phyloP scores from a whole-genome alignment of 2,888 invertebrate species.

The Apamea epomidion region DNA sequence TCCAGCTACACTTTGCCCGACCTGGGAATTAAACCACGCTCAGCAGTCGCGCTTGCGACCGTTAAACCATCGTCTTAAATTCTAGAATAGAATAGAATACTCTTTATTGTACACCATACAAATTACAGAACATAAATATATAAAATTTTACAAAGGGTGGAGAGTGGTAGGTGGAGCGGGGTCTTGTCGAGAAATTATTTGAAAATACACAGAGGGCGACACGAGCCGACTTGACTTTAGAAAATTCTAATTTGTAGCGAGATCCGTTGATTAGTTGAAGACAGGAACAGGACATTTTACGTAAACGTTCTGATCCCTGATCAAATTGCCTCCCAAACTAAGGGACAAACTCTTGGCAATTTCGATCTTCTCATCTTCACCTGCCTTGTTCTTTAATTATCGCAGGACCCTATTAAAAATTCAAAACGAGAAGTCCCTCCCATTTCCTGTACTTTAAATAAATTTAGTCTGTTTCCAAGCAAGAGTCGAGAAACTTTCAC shows the following conservation, averaged over 20 bases:
- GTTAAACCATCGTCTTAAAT: neutral
- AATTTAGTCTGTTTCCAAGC: constrained; percentile 64
- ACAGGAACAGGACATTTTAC: constrained; percentile 49
- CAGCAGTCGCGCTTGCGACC: too few relatives aligned
- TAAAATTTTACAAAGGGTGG: too few relatives aligned
- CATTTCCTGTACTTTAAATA: constrained; percentile 66
- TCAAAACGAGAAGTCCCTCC: constrained; percentile 66
- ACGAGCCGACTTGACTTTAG: neutral
- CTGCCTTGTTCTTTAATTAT: constrained; percentile 63
- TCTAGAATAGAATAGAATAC: neutral
- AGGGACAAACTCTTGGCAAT: constrained; percentile 54
- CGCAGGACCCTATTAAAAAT: constrained; percentile 67
- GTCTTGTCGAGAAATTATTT: neutral
- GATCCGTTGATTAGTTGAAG: constrained; percentile 48
- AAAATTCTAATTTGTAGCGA: constrained; percentile 36
- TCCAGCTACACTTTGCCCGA: too few relatives aligned
- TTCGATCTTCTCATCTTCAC: constrained; percentile 51
- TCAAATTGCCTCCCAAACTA: constrained; percentile 58
- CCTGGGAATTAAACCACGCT: too few relatives aligned
- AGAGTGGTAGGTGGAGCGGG: too few relatives aligned
- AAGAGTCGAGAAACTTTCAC: constrained; percentile 67
- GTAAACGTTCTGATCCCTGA: constrained; percentile 47
- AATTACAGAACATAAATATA: too few relatives aligned
- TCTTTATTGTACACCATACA: too few relatives aligned
- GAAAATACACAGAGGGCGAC: neutral